Percentiles rank a stretch among this genome's conserved stretches.
Conservation (phyloP, 2,888 invertebrate species). For the Morinoia aosen region DNA sequence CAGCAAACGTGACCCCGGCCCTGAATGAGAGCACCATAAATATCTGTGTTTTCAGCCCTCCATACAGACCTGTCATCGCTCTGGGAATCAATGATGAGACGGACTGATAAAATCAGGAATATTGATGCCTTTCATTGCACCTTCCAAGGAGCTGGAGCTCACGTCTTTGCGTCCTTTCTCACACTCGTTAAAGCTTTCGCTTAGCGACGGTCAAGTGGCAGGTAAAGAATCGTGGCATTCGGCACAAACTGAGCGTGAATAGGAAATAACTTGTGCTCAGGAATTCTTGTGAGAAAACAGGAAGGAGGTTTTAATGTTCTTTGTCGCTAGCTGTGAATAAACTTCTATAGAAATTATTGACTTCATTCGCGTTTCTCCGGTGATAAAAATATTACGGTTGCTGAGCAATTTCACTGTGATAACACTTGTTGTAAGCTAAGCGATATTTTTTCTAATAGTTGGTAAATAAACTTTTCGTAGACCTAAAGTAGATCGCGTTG, state of each 20-base stretch:
- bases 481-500: no score
- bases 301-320: not conserved
- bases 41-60: constrained; percentile 28
- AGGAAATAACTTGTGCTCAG: not conserved
- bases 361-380: not conserved
- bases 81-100: constrained; percentile 37
- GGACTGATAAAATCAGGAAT: constrained; percentile 46
- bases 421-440: not conserved
- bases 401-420: not conserved
- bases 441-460: not conserved
- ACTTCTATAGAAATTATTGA: not conserved
- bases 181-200: constrained; percentile 5
- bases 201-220: not conserved
- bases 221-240: constrained; percentile 6
- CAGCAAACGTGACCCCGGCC: constrained; percentile 24
- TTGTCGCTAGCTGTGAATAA: not conserved
- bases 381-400: not conserved
- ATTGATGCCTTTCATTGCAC: constrained; percentile 43
- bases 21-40: constrained; percentile 34
- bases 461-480: no score
- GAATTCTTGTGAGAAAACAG: not conserved
- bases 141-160: constrained; percentile 2
- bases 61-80: constrained; percentile 37
- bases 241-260: not conserved
- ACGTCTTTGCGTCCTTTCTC: constrained; percentile 21